A percentile compares a stretch with the other conserved stretches of the same genome.
Conservation (phyloP, 2,888 invertebrate species). For the Drosophila conformis region DNA sequence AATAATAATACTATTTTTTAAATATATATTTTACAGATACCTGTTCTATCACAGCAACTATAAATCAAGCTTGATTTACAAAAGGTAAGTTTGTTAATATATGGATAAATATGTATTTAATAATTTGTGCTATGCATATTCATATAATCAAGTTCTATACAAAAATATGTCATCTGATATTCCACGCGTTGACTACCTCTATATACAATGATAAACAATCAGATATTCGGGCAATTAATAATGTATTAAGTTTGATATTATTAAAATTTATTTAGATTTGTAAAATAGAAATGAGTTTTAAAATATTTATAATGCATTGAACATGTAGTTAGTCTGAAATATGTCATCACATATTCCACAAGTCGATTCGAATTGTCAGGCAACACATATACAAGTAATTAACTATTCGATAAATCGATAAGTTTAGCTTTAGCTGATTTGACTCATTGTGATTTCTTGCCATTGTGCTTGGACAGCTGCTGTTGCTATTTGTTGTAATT, state of each 20-base stretch:
- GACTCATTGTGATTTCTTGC: constrained; percentile 29
- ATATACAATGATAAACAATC: not conserved
- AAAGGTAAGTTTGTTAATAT: not conserved
- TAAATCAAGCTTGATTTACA: not conserved
- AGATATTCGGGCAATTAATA: not conserved
- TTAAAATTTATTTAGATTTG: not conserved
- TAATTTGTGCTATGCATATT: not conserved
- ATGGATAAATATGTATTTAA: not conserved
- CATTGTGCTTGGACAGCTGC: constrained; percentile 38
- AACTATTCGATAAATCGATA: not conserved
- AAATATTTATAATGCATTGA: not conserved
- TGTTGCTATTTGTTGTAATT: not conserved
- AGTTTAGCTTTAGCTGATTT: constrained; percentile 6
- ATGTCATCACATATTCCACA: not conserved
- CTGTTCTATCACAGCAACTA: not conserved
- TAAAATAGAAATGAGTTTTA: not conserved
- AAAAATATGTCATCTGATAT: not conserved
- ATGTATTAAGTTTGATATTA: not conserved
- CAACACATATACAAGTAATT: not conserved
- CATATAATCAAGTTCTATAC: not conserved
- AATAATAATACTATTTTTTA: not conserved
- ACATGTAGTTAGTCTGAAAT: not conserved
- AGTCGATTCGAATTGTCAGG: not conserved
- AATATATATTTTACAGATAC: constrained; percentile 14
- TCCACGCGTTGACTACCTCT: not conserved